Evolutionary conservation across 2,888 invertebrate genomes (phyloP), one percentile per base, ranked within the genome.

Genomic region (Melanchra persicariae): DNA sequence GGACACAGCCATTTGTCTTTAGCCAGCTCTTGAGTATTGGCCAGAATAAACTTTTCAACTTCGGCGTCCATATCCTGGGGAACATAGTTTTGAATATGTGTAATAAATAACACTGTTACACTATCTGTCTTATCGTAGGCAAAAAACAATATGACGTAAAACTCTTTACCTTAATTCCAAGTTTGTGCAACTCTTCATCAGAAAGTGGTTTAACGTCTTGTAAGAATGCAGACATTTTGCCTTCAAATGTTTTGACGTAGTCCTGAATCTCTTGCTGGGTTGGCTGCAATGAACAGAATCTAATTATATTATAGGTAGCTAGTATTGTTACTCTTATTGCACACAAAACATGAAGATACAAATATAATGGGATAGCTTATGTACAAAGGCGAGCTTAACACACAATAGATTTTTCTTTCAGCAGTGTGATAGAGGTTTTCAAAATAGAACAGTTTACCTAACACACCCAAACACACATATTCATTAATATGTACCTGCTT

Each of bases 1-100:
- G 99, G 99, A 93, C 99, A 99, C 82, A 99, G 93, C 99, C 99
- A 99, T 88, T 99, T 99, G 91, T 99, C 99, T 91, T 99, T 99
- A 0, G 98, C 98, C 81, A 99, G 91, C 93, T 99, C 99, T 89
- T 99, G 98, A 0, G 99, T 99, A 91, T 99, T 99, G 0, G 99
- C 98, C 87, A 98, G 97, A 22, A 99, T 98, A 92, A 99, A 99
- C 92, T 99, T 99, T 88, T 99, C 99, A 0, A 99, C 98, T 93
- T 98, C 98, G 1, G 94, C 96, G 72, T 97, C 96, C 0, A 96
- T 94, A 83, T 97, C 97, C 95, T 96, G 73, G 87, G 97, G 17
- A 72, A 43, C 1, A 52, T 51, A 24, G 49, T 60, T 19, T 62
- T 26, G 0, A 40, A 57, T 52, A 52, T 49, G 22, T 55, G n/a